Base-by-base conservation (phyloP, 2,888 invertebrate species). In the Drosophila macrospina region DNA sequence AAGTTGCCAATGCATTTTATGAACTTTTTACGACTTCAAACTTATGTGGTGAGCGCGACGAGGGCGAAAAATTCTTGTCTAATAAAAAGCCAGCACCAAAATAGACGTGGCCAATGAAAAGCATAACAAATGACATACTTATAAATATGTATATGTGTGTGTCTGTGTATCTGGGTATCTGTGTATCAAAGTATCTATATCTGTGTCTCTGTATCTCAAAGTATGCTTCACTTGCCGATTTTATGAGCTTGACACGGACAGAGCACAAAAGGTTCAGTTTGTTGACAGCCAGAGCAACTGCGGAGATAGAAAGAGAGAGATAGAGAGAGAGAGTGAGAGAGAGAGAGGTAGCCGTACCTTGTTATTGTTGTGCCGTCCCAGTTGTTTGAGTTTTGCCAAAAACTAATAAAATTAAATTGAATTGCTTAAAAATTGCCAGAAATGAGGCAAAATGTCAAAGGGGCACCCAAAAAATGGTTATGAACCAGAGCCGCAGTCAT, bases 331-430 rank as follows among this genome's bases (percentile, higher is more conserved):
- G n/a, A 32, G 11, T 2, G 1, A 10, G n/a, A n/a, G n/a, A n/a
- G n/a, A 15, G 10, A 15, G n/a, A 4, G 16, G 4, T 26, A 50
- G 28, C 8, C 54, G 48, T 72, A 74, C 82, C 88, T 85, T 81
- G 71, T 87, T 80, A 65, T 86, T 88, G 81, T 89, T 78, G 88
- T 57, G 10, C n/a, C 42, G 60, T 74, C 83, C 70, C 85, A 86
- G 88, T 86, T 86, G 85, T 86, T 86, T 82, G 89, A 88, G 87
- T 83, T 83, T 80, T 86, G 86, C 80, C 88, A 88, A 86, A 86
- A 88, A 89, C 86, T 88, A 86, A 86, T 86, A 86, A 86, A 86
- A 86, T 86, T 86, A 89, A 86, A 86, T 86, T 82, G 89, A 86
- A 86, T 86, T 89, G 86, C 89, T 86, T 89, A 86, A 86, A 86